These are phyloP conservation scores for Callospermophilus lateralis DNA, from an alignment of 2,113 vertebrate species.

Conservation along the genomic window DNA sequence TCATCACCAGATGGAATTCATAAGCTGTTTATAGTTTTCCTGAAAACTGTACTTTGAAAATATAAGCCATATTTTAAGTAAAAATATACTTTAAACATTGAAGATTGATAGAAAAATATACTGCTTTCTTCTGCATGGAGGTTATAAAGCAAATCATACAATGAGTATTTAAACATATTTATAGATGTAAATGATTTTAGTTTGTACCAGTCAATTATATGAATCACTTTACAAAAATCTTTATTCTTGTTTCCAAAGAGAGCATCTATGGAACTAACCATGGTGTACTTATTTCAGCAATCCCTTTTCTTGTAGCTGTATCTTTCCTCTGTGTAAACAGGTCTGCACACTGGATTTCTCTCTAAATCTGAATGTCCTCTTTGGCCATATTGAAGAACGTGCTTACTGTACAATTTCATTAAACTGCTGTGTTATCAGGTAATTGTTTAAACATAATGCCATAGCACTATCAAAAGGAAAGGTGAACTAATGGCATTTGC, in stretches of 20 bases:
- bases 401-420: constrained; percentile 89
- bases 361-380: constrained; percentile 83
- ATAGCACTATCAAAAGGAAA: constrained; percentile 92
- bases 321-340: constrained; percentile 75
- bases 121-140: neutral
- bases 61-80: neutral
- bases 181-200: neutral
- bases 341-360: constrained; percentile 75
- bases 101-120: neutral
- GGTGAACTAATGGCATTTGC: constrained; percentile 95
- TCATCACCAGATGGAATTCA: neutral
- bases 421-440: constrained; percentile 89
- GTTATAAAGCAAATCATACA: neutral
- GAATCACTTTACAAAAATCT: neutral
- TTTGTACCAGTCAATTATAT: neutral
- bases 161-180: neutral
- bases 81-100: constrained; percentile 70
- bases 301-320: neutral
- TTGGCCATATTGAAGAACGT: constrained; percentile 86
- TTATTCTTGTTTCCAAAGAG: constrained; percentile 10
- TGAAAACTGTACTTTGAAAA: neutral
- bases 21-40: neutral
- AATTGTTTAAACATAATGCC: constrained; percentile 94
- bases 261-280: neutral
- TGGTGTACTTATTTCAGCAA: constrained; percentile 37